phyloP scores from a whole-genome alignment of 1,140 invertebrate genomes.

The Leptonema lineaticorne region DNA sequence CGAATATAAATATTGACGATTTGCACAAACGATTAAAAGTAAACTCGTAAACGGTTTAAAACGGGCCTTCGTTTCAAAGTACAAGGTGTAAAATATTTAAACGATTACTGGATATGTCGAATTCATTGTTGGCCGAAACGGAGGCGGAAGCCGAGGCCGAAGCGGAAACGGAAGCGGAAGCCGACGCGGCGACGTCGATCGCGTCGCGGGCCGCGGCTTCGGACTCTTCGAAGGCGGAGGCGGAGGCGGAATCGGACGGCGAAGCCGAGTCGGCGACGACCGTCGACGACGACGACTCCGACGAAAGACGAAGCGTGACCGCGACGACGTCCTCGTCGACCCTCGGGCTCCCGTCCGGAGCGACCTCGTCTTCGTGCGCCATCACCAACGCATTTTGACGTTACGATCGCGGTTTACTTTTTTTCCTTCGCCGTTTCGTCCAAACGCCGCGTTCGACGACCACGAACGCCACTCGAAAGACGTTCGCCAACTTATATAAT shows the following conservation, averaged over 20 bases:
- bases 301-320: background rate
- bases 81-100: no score
- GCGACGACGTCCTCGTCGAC: background rate
- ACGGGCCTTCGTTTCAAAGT: no score
- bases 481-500: no score
- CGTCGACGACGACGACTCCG: background rate
- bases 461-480: no score
- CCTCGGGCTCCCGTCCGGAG: conserved; percentile 3
- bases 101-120: background rate
- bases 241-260: background rate
- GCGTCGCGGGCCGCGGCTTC: conserved; percentile 45
- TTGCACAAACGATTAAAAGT: no score
- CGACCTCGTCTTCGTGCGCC: conserved; percentile 8
- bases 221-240: background rate
- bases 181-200: conserved; percentile 45
- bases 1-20: no score
- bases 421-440: background rate
- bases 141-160: background rate
- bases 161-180: conserved; percentile 43
- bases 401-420: background rate
- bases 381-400: conserved; percentile 23
- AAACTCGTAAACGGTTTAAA: no score
- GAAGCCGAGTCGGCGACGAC: background rate
- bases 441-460: background rate
- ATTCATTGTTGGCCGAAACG: background rate